phyloP scores from a whole-genome alignment of 1,140 invertebrate genomes.

The Euglossa dilemma region DNA sequence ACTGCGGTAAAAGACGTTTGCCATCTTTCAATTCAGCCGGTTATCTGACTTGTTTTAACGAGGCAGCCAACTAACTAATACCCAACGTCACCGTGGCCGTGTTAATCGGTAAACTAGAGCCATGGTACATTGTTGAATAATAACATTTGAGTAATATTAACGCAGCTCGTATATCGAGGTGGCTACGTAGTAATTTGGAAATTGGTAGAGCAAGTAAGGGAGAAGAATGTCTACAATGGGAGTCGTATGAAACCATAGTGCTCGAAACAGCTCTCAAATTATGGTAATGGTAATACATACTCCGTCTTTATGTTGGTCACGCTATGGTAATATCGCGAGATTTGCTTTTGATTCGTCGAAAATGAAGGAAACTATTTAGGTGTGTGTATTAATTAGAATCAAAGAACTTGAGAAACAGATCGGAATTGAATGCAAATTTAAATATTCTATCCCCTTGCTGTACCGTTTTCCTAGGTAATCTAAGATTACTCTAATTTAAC shows the following conservation, averaged over 20 bases:
- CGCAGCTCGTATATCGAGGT: not conserved
- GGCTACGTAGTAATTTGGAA: not conserved
- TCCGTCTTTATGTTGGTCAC: too few relatives aligned
- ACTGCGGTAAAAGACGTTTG: not conserved
- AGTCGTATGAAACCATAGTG: slow-evolving; percentile 33
- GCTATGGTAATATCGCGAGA: too few relatives aligned
- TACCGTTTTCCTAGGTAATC: too few relatives aligned
- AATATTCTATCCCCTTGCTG: too few relatives aligned
- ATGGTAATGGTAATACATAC: slow-evolving; percentile 12
- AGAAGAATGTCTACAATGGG: not conserved
- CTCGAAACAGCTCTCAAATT: slow-evolving; percentile 27
- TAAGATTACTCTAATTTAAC: not conserved
- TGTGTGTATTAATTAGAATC: too few relatives aligned
- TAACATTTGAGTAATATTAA: slow-evolving; percentile 41
- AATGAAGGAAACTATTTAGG: too few relatives aligned
- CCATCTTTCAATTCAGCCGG: not conserved
- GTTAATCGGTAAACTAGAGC: too few relatives aligned
- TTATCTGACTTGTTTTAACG: not conserved
- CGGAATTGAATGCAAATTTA: too few relatives aligned
- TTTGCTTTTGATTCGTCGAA: too few relatives aligned
- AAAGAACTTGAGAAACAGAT: too few relatives aligned
- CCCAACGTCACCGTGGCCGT: too few relatives aligned
- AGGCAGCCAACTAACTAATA: not conserved
- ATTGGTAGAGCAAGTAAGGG: not conserved
- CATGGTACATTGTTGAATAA: slow-evolving; percentile 13